phyloP scores from a whole-genome alignment of 2,888 invertebrate genomes.

The Drepanosiphum platanoidis region DNA sequence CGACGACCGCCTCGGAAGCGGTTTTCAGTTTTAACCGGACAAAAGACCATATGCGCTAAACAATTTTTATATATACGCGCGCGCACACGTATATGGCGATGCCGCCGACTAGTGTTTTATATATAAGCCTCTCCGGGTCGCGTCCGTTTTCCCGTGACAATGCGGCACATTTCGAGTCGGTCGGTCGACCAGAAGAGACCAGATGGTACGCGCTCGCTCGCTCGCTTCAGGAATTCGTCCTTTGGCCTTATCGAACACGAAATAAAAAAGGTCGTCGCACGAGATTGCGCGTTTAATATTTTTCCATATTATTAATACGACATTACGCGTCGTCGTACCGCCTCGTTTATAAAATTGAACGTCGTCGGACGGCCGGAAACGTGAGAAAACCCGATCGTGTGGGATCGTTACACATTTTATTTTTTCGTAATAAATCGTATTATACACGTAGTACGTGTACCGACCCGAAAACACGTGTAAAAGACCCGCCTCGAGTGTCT shows the following conservation, averaged over 20 bases:
- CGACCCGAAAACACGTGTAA: constrained; percentile 54
- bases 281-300: no score
- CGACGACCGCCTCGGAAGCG: constrained; percentile 19
- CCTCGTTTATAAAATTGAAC: not conserved
- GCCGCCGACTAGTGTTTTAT: no score
- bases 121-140: constrained; percentile 46
- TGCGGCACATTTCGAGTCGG: constrained; percentile 38
- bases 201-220: constrained; percentile 16
- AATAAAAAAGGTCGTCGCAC: constrained; percentile 40
- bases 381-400: constrained; percentile 52
- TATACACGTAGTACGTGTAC: constrained; percentile 2
- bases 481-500: constrained; percentile 33
- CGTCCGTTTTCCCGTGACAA: constrained; percentile 32
- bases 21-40: constrained; percentile 34
- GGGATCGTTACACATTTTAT: not conserved
- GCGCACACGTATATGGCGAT: constrained; percentile 27
- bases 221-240: no score
- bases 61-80: no score
- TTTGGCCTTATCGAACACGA: not conserved
- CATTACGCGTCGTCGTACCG: no score
- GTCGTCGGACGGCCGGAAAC: constrained; percentile 8
- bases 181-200: constrained; percentile 53
- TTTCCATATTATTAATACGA: no score
- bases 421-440: constrained; percentile 25
- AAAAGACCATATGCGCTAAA: constrained; percentile 49